Evolutionary conservation across 2,797 vertebrate species (phyloP), one percentile per base, ranked within the genome.

Genomic region (Chaunax sp.): DNA sequence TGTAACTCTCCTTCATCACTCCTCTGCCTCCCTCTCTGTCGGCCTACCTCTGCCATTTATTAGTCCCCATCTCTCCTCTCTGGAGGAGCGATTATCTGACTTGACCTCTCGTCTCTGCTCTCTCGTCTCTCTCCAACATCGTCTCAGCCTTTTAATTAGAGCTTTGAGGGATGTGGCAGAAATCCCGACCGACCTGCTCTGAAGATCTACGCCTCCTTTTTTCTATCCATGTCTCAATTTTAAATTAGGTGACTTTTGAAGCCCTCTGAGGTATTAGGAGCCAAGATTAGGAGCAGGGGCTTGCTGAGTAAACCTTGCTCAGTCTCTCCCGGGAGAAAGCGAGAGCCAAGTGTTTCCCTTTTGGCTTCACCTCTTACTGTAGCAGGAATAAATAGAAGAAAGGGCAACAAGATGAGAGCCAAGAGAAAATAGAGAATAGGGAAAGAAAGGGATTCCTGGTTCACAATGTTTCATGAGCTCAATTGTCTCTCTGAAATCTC

Each of bases 101-200:
- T 68, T 82, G 81, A 89, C 82, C 90, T 89, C 85, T 68, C 44
- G 59, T 82, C 86, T 84, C 72, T 82, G 71, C 69, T 76, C 78
- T 81, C 73, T 72, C 67, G 33, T 81, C 73, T 77, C 74, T 49
- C 78, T 74, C 80, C 82, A 73, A 81, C 73, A 90, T 92, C 87
- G 88, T 90, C 72, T 75, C 23, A 35, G 69, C 73, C 67, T 90
- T 92, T 93, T 91, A 91, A 91, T 93, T 92, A 92, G 90, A 88
- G 82, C 80, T 88, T 90, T 81, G 77, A 87, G 85, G 77, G 75
- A 77, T 74, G 75, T 77, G 64, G 51, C 67, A 79, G 73, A 79
- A 85, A 81, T 89, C 80, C 84, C 72, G 58, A 74, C 86, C 65
- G 65, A 78, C 77, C 79, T 16, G 8, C 72, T 78, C 64, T 68